Base-by-base conservation (phyloP, 1,140 invertebrate species). In the Arctopsyche grandis region DNA sequence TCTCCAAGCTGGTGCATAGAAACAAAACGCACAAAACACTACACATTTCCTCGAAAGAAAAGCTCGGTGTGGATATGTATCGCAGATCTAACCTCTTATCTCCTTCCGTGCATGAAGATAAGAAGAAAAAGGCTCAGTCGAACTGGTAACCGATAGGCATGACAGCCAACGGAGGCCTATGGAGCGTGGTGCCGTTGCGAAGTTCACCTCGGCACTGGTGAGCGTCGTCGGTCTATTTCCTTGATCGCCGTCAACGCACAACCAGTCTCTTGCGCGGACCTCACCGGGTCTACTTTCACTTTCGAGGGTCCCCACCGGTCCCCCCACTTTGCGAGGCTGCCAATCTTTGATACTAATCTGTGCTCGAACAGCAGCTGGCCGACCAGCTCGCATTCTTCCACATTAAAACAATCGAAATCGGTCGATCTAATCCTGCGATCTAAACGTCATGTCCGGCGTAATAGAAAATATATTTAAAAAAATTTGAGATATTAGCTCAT, bases 221-320 rank as follows among this genome's bases (percentile, higher is more conserved):
- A 74, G 52, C 74, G 74, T 16, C 44, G 70, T 26, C 74, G 74
- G 74, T 76, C 74, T 76, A 76, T 76, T 76, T 76, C 74, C 74
- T 76, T 76, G 74, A 76, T 76, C 56, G 71, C 24, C 24, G 29
- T 74, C 71, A 66, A 76, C 74, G 56, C 74, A 76, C 26, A 63
- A 76, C 52, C 70, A 76, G 26, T 29, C 74, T 29, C 69, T 71
- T 44, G 24, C 7, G 5, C 26, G 69, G 38, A 38, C 69, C 38
- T 63, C 74, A 12, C 10, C 56, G 58, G 26, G 74, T 76, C 74
- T 76, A 76, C 74, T 76, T 76, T 76, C 74, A 76, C 74, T 76
- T 76, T 76, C 74, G 74, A 76, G 74, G 74, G 74, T 76, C 74
- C 52, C 74, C 74, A 29, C 22, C 9, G 48, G 48, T 52, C 16